A percentile compares a stretch with the other conserved stretches of the same genome.
These are phyloP conservation scores for Hippocampus mohnikei DNA, from an alignment of 2,113 vertebrate species.

Conservation along the genomic window DNA sequence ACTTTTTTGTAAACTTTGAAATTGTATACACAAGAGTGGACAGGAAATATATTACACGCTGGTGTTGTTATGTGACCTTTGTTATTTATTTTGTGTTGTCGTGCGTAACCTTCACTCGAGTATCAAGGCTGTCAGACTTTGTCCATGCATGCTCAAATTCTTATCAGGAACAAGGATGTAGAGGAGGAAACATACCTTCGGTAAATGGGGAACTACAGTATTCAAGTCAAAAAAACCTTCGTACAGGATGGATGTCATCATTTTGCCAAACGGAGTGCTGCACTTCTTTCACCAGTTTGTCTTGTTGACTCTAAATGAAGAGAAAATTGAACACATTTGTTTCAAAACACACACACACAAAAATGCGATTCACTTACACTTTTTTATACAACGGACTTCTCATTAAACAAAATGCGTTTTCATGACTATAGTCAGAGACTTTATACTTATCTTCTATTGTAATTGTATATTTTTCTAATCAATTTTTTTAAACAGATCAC, in stretches of 20 bases:
- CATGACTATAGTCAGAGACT: no score
- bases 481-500: no score
- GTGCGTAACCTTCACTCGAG: constrained; percentile 8
- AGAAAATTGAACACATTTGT: background rate
- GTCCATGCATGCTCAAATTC: background rate
- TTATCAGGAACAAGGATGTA: constrained; percentile 38
- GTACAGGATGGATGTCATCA: background rate
- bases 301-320: background rate
- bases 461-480: no score
- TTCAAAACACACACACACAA: background rate
- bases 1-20: background rate
- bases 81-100: background rate
- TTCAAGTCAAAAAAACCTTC: background rate
- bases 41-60: background rate
- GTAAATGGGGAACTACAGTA: background rate
- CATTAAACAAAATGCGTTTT: background rate
- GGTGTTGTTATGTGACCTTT: background rate
- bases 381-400: background rate
- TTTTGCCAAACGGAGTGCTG: background rate
- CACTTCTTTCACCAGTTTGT: background rate
- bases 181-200: constrained; percentile 12
- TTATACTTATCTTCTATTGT: no score
- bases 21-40: background rate
- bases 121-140: constrained; percentile 17
- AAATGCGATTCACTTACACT: no score